Conservation (phyloP, 2,113 vertebrate species). For the Nibea coibor region DNA sequence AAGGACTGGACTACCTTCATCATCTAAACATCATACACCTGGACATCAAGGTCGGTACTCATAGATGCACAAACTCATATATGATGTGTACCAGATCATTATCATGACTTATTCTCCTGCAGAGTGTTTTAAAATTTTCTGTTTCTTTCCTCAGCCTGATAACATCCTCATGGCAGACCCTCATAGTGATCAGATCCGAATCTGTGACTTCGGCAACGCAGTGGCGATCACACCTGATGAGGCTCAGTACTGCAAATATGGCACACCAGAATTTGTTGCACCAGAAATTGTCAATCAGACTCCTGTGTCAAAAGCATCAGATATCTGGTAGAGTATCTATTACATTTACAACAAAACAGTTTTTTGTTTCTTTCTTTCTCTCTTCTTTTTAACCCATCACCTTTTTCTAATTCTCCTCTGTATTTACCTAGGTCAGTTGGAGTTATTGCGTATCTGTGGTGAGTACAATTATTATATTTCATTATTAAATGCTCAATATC, state of each 20-base stretch:
- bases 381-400: neutral
- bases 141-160: constrained; percentile 87
- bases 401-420: neutral
- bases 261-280: constrained; percentile 95
- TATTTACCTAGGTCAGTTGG: constrained; percentile 88
- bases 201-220: constrained; percentile 96
- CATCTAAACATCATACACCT: constrained; percentile 90
- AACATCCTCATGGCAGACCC: constrained; percentile 93
- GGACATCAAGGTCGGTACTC: constrained; percentile 90
- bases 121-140: neutral
- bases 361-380: neutral
- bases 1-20: constrained; percentile 93
- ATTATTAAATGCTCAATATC: neutral
- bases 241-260: constrained; percentile 94
- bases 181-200: constrained; percentile 89
- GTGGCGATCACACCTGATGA: constrained; percentile 87
- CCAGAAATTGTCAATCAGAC: constrained; percentile 97
- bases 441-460: constrained; percentile 95
- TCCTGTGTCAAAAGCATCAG: constrained; percentile 92
- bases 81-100: too few relatives aligned
- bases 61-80: rapidly evolving
- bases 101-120: neutral
- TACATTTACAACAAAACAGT: neutral
- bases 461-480: constrained; percentile 65
- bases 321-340: constrained; percentile 88